A percentile compares a stretch with the other conserved stretches of the same genome.
These are phyloP conservation scores for Trachelus iudaicus DNA, from an alignment of 2,888 invertebrate genomes.

Conservation along the genomic window DNA sequence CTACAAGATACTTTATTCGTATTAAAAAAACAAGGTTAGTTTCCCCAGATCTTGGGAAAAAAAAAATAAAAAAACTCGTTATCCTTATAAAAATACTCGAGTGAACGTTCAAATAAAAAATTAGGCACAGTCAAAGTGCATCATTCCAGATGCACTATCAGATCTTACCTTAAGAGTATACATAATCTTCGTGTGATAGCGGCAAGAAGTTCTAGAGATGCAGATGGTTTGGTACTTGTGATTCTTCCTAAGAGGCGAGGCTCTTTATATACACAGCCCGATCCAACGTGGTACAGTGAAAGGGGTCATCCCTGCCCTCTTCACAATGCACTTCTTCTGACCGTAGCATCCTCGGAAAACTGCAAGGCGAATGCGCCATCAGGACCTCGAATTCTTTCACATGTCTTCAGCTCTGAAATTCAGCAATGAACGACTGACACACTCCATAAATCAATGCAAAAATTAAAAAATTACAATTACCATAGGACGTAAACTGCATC, in stretches of 20 bases:
- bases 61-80: not conserved
- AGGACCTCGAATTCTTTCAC: conserved; percentile 10
- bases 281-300: conserved; percentile 63
- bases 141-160: not conserved
- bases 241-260: conserved; percentile 61
- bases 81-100: not conserved
- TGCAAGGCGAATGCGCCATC: not conserved
- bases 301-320: conserved; percentile 66
- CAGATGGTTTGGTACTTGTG: conserved; percentile 63
- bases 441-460: not conserved
- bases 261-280: conserved; percentile 63
- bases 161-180: conserved; percentile 58
- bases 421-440: not conserved
- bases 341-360: conserved; percentile 49
- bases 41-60: not conserved
- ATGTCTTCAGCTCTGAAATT: not conserved
- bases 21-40: not conserved
- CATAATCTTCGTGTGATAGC: conserved; percentile 56
- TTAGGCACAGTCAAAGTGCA: not conserved
- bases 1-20: not conserved
- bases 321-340: conserved; percentile 62
- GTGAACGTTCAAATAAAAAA: not conserved
- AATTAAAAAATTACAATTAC: not conserved
- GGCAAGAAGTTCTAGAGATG: conserved; percentile 55
- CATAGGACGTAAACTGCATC: not conserved